Conservation (phyloP, 2,888 invertebrate genomes). For the Trichopoda pennipes region DNA sequence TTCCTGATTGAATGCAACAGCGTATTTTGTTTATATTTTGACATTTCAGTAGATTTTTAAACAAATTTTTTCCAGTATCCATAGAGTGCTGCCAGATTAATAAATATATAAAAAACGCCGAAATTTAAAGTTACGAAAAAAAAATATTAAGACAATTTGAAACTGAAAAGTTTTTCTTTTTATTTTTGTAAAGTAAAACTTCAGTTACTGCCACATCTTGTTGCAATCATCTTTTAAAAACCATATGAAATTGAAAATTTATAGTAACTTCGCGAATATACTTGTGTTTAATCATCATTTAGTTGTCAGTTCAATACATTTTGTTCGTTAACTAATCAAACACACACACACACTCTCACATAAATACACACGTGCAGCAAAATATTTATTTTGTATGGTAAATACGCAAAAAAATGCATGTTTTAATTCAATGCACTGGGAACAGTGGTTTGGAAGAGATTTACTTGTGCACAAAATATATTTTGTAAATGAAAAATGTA, state of each 20-base stretch:
- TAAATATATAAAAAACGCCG: too few species aligned
- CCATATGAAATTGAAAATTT: constrained; percentile 12
- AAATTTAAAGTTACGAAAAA: too few species aligned
- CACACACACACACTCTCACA: neutral
- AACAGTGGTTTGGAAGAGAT: neutral
- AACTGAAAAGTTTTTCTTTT: neutral
- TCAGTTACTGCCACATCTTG: neutral
- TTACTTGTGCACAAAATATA: too few species aligned
- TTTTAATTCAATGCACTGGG: neutral
- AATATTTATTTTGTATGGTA: too few species aligned
- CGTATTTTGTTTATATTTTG: too few species aligned
- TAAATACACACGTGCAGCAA: too few species aligned
- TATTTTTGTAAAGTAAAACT: neutral
- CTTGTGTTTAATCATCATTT: constrained; percentile 21
- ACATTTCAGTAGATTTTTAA: too few species aligned
- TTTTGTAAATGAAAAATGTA: too few species aligned
- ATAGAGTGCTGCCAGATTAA: too few species aligned
- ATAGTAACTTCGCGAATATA: constrained; percentile 15
- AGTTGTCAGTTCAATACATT: constrained; percentile 61
- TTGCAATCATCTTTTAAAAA: neutral
- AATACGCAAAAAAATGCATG: neutral
- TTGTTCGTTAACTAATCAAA: constrained; percentile 60
- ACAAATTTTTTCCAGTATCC: too few species aligned
- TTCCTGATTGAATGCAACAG: too few species aligned
- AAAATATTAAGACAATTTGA: too few species aligned